Evolutionary conservation across 2,888 invertebrate species (phyloP).

Genomic region (Leptura quadrifasciata): DNA sequence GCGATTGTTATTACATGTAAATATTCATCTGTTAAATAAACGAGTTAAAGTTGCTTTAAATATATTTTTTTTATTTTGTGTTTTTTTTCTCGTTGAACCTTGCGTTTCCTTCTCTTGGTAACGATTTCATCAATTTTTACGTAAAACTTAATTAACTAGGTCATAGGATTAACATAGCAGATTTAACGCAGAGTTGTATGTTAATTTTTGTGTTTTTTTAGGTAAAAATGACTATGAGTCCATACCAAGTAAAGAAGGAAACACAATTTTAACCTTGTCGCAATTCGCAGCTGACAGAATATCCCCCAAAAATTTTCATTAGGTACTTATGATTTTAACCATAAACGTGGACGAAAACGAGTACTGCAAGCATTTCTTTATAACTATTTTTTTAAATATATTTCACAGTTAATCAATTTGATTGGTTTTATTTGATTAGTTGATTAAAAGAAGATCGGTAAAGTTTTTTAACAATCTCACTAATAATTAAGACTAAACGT

Average conservation of each 20-base stretch:
- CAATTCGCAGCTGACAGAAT: constrained; percentile 60
- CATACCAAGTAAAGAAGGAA: constrained; percentile 50
- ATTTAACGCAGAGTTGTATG: neutral
- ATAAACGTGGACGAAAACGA: neutral
- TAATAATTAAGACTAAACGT: too few relatives aligned
- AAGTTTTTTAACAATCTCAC: too few relatives aligned
- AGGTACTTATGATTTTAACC: constrained; percentile 5
- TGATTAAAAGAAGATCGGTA: too few relatives aligned
- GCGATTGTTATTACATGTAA: constrained; percentile 56
- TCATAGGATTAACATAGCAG: neutral
- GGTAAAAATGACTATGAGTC: constrained; percentile 54
- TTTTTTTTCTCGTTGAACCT: constrained; percentile 13
- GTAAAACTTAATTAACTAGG: constrained; percentile 6
- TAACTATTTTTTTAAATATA: constrained; percentile 20
- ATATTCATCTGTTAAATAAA: constrained; percentile 56
- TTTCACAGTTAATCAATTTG: constrained; percentile 6
- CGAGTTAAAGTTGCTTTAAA: constrained; percentile 27
- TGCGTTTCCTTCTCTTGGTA: constrained; percentile 49
- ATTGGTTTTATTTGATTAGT: neutral
- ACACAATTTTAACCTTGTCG: constrained; percentile 58
- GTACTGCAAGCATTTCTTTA: neutral
- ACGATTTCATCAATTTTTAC: neutral
- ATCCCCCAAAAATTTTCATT: constrained; percentile 57
- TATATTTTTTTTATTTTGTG: constrained; percentile 19
- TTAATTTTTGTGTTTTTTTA: constrained; percentile 52